Conservation (phyloP, 2,113 vertebrate genomes). For the Elgaria multicarinata region DNA sequence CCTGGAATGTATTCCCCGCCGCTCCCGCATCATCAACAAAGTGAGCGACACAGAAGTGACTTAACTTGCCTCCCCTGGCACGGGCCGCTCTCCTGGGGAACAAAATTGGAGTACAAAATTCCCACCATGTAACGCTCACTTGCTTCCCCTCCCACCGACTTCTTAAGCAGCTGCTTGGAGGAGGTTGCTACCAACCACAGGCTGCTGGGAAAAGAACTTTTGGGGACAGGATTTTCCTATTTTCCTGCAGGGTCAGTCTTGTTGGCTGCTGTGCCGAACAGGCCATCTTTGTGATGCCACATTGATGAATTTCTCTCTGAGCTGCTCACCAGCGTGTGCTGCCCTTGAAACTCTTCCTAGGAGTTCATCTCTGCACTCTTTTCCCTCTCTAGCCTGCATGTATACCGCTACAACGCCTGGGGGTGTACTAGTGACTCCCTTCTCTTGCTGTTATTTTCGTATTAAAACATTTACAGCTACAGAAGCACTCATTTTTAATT, state of each 20-base stretch:
- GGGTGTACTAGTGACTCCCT: background rate
- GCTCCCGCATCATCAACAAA: constrained; percentile 86
- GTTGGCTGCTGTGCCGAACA: background rate
- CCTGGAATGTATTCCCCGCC: constrained; percentile 85
- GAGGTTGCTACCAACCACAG: background rate
- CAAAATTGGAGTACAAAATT: too few species aligned
- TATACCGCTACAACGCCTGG: background rate
- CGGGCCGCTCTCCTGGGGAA: too few species aligned
- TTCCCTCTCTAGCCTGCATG: too few species aligned
- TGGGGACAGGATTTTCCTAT: background rate
- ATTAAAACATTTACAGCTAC: background rate
- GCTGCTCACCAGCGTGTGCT: background rate
- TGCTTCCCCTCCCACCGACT: background rate
- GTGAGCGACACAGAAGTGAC: constrained; percentile 85
- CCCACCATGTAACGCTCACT: background rate
- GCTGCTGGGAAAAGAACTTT: background rate
- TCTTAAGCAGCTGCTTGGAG: too few species aligned
- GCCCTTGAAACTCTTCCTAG: background rate
- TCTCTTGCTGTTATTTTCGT: background rate
- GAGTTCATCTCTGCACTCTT: background rate
- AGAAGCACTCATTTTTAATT: background rate
- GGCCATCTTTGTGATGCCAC: too few species aligned
- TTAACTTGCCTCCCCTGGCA: constrained; percentile 46
- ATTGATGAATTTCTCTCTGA: background rate
- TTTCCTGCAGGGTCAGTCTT: background rate